Base-by-base conservation (phyloP, 2,797 vertebrate species). In the Ctenopoma kingsleyae region DNA sequence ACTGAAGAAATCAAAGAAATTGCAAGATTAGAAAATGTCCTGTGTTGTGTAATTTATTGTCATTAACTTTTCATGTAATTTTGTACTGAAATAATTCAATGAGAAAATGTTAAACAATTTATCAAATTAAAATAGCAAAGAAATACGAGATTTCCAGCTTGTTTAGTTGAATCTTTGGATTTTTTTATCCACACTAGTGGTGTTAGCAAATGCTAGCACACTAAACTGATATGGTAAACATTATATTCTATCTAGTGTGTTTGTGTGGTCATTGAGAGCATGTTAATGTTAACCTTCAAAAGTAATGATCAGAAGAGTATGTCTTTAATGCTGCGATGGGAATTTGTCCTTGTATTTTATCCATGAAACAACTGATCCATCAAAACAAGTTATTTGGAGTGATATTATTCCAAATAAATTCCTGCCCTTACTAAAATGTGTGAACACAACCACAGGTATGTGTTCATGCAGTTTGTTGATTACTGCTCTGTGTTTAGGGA, bases 401-500 rank as follows among this genome's bases (percentile, higher is more conserved):
- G 3, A 15, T 54, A 40, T 55, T 72, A 30, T 43, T 20, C 44
- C 30, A 32, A 5, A 22, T 23, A 61, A 3, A 59, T 4, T 41
- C 19, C 51, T 68, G 7, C 11, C 30, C 25, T 55, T 10, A 51
- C 44, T 61, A 15, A 57, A 17, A 63, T 35, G 38, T 58, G 54
- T 51, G 40, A 64, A 70, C 49, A 57, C 19, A 2, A 51, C 38
- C 5, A 30, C 20, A 43, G 53, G 1, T 9, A 27, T 16, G 30
- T 70, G 19, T 11, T 32, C 10, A 47, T 27, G 25, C 25, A 27
- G 25, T 27, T 51, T 65, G 48, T 25, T 56, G 22, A 55, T 49
- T 48, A 11, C 35, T 47, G 32, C 9, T 68, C 41, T 72, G 53
- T 75, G 65, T 67, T 79, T 52, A 63, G 50, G 56, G 68, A 81